Conservation (phyloP, 2,113 vertebrate species). For the Eudyptes chrysolophus region DNA sequence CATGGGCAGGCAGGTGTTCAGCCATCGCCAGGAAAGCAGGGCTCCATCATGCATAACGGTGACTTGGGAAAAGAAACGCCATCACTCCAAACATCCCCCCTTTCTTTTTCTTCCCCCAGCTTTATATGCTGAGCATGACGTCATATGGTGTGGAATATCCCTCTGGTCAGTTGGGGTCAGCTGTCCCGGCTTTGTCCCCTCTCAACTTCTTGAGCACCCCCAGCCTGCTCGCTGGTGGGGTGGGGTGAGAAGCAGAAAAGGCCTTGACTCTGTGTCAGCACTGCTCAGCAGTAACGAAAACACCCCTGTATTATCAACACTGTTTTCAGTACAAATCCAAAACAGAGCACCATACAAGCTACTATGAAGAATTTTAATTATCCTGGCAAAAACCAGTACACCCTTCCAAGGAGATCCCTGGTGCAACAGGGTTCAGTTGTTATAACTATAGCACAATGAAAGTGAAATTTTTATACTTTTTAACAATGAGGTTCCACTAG, state of each 20-base stretch:
- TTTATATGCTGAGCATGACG: background rate
- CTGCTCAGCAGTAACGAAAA: background rate
- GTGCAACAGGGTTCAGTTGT: background rate
- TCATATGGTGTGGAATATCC: accelerated
- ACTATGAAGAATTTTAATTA: background rate
- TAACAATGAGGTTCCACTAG: background rate
- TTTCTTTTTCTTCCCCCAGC: background rate
- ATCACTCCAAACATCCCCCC: accelerated
- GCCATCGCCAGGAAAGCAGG: background rate
- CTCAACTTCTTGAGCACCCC: background rate
- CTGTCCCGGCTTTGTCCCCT: background rate
- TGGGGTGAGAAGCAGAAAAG: background rate
- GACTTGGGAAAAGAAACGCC: background rate
- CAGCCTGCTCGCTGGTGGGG: background rate
- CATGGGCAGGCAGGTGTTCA: background rate
- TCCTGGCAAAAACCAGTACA: accelerated
- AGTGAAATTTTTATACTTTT: background rate
- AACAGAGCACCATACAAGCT: background rate
- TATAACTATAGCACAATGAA: background rate
- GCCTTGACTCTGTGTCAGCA: accelerated
- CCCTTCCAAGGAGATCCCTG: background rate
- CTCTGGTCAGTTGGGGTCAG: background rate
- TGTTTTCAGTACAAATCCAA: background rate
- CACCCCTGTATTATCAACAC: background rate
- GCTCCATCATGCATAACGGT: accelerated